These are phyloP conservation scores for Hydra vulgaris DNA, from an alignment of 30 jellyfish, hydroid and myxozoan species.

Conservation along the genomic window DNA sequence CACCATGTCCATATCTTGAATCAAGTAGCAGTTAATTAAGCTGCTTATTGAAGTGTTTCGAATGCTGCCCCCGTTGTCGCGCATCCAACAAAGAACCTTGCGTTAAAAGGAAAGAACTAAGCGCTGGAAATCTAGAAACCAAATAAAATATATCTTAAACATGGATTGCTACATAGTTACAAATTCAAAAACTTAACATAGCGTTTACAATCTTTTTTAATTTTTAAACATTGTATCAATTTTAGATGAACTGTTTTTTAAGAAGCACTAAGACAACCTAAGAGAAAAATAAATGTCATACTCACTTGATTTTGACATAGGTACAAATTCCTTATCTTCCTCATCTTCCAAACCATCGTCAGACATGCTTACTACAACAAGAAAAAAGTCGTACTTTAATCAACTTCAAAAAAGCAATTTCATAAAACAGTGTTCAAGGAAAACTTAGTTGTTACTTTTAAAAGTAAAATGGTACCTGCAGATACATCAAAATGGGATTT, in stretches of 20 bases:
- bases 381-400: background rate
- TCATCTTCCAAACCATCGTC: background rate
- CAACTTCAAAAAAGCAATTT: background rate
- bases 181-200: background rate
- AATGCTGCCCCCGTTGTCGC: no score
- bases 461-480: no score
- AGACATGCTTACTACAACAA: background rate
- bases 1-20: no score
- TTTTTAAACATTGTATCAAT: background rate
- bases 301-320: background rate
- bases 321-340: background rate
- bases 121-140: background rate
- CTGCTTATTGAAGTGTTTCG: no score
- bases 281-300: background rate
- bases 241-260: background rate
- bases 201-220: background rate
- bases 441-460: no score
- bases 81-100: background rate
- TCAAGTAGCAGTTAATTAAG: no score
- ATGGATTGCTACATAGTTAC: background rate
- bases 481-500: no score
- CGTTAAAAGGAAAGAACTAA: background rate
- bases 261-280: background rate
- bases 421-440: background rate
- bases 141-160: no score